These are phyloP conservation scores for Leptopilina boulardi DNA, from an alignment of 1,140 invertebrate species.

Conservation along the genomic window DNA sequence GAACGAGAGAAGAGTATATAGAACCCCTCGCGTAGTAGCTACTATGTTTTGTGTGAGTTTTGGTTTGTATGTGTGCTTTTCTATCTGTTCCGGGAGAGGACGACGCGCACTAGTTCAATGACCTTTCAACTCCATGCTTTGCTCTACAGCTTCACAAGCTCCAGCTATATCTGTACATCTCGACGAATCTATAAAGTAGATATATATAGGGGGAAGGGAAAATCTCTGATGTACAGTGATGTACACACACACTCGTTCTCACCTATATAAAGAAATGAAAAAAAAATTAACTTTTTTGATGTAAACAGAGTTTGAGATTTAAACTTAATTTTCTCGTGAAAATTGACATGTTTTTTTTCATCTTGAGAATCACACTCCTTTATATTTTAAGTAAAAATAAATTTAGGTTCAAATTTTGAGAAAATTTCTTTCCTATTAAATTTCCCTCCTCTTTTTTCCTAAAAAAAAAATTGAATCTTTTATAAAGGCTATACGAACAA, in stretches of 20 bases:
- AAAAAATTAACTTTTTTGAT: background rate
- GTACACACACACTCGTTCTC: background rate
- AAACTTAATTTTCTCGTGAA: background rate
- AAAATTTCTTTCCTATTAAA: no score
- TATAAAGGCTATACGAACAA: background rate
- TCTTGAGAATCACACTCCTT: no score
- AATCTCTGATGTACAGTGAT: background rate
- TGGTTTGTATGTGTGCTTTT: conserved; percentile 40
- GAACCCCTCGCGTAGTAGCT: background rate
- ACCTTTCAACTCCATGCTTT: conserved; percentile 62
- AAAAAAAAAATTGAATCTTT: no score
- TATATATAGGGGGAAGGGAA: background rate
- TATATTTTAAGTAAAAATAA: no score
- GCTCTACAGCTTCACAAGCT: conserved; percentile 57
- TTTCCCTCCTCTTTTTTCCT: no score
- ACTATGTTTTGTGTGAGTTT: conserved; percentile 5
- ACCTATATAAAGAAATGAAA: background rate
- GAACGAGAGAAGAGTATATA: no score
- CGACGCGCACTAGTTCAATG: conserved; percentile 55
- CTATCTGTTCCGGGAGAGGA: conserved; percentile 43
- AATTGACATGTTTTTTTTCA: no score
- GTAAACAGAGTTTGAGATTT: background rate
- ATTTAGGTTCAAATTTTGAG: no score
- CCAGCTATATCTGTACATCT: conserved; percentile 42
- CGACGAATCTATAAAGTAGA: conserved; percentile 23